Evolutionary conservation across 1,140 invertebrate species (phyloP).

Genomic region (Ridgeia piscesae): DNA sequence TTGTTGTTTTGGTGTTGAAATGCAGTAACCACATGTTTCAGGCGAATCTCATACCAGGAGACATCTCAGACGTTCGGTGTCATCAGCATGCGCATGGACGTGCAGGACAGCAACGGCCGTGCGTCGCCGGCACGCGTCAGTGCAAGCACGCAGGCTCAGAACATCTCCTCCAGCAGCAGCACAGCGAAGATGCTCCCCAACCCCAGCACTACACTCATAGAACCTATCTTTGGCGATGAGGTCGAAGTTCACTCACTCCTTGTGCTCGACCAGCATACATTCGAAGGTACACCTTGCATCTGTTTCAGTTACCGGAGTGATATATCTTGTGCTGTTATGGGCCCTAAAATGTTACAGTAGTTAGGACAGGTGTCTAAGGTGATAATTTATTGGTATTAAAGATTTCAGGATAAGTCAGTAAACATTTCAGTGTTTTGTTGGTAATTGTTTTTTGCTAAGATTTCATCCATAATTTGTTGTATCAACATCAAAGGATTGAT

Average conservation of each 20-base stretch:
- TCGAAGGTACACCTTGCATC: conserved; percentile 68
- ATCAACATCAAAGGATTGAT: too few relatives aligned
- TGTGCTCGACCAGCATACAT: conserved; percentile 94
- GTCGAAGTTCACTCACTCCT: conserved; percentile 90
- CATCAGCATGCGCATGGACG: conserved; percentile 83
- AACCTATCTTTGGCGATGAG: conserved; percentile 71
- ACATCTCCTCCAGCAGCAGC: conserved; percentile 55
- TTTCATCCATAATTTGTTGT: too few relatives aligned
- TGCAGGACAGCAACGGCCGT: conserved; percentile 69
- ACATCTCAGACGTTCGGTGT: conserved; percentile 91
- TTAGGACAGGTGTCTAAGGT: too few relatives aligned
- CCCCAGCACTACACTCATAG: conserved; percentile 34
- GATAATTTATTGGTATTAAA: too few relatives aligned
- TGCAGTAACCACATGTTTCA: conserved; percentile 31
- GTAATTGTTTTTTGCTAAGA: too few relatives aligned
- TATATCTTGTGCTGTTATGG: too few relatives aligned
- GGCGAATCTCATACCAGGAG: conserved; percentile 92
- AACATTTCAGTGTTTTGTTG: too few relatives aligned
- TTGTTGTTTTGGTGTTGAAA: not conserved
- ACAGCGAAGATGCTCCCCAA: conserved; percentile 38
- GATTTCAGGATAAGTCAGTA: too few relatives aligned
- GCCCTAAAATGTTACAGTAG: too few relatives aligned
- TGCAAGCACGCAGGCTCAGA: conserved; percentile 75
- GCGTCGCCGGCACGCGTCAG: conserved; percentile 71
- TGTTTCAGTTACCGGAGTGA: not conserved